Evolutionary conservation across 1,140 invertebrate species (phyloP), one percentile per base, ranked within the genome.

Genomic region (Bombus waltoni): DNA sequence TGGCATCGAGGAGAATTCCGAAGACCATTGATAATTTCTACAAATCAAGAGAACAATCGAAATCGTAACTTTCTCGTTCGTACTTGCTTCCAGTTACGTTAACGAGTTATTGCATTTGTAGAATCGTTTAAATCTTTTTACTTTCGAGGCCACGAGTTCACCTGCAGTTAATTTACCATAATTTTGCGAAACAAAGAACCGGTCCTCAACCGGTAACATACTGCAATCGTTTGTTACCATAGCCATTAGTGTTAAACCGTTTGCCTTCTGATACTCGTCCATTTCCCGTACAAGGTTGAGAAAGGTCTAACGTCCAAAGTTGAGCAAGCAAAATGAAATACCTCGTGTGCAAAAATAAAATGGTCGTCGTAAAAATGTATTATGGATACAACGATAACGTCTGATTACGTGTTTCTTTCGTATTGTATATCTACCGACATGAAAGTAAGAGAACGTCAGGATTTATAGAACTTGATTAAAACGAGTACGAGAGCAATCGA

Each of bases 181-280:
- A 44, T 13, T 47, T 40, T 6, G 22, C 3, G 3, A 32, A 44
- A 32, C 8, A 4, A 32, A 38, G 22, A 35, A 18, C 35, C 22
- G n/a, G n/a, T 79, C 3, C 38, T 28, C 35, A n/a, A 44, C 44
- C 25, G 47, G 32, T 59, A 53, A 57, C 74, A 57, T 38, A 59
- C 74, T 71, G 79, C 22, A 62, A n/a, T 62, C 40, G 59, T 74
- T 72, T 59, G 75, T 79, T 88, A 82, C 47, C 40, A 79, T 35
- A 78, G 44, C 9, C 5, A 35, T 81, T 81, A 62, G 18, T 86
- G 22, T 42, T 82, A 42, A 35, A 68, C 32, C 15, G 42, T 77
- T 65, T 76, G 53, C 66, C 65, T 59, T 87, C 71, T 53, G 32
- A 85, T 71, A 53, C 40, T 59, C 79, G 72, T 57, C 62, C 44